Evolutionary conservation across 2,113 vertebrate genomes (phyloP).

Genomic region (Sclerurus mexicanus): DNA sequence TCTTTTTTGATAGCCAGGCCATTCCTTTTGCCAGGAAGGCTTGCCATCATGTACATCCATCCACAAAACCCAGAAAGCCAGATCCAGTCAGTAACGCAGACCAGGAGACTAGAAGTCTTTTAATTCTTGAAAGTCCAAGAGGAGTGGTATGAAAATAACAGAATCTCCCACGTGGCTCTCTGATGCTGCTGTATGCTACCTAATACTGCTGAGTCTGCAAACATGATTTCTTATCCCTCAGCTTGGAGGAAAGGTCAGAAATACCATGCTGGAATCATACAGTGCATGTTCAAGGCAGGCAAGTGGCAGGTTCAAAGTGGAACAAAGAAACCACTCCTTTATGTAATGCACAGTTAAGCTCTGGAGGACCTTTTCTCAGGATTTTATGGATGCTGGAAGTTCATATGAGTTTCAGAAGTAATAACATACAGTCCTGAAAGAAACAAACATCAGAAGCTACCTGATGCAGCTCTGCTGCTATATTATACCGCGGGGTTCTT

Average conservation of each 20-base stretch:
- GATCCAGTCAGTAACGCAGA: neutral
- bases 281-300: neutral
- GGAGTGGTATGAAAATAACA: neutral
- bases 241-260: neutral
- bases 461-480: neutral
- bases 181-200: neutral
- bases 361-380: neutral
- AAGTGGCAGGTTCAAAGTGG: conserved; percentile 3
- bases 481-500: neutral
- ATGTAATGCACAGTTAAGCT: neutral
- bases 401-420: neutral
- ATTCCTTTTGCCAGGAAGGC: neutral
- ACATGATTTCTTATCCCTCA: neutral
- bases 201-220: neutral
- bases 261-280: neutral
- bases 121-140: neutral
- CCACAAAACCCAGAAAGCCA: neutral
- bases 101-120: neutral
- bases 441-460: neutral
- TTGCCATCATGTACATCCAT: neutral
- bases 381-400: neutral
- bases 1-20: neutral
- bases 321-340: neutral
- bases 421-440: neutral
- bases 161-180: neutral